Evolutionary conservation across 2,888 invertebrate genomes (phyloP).

Genomic region (Diplazon laetatorius): DNA sequence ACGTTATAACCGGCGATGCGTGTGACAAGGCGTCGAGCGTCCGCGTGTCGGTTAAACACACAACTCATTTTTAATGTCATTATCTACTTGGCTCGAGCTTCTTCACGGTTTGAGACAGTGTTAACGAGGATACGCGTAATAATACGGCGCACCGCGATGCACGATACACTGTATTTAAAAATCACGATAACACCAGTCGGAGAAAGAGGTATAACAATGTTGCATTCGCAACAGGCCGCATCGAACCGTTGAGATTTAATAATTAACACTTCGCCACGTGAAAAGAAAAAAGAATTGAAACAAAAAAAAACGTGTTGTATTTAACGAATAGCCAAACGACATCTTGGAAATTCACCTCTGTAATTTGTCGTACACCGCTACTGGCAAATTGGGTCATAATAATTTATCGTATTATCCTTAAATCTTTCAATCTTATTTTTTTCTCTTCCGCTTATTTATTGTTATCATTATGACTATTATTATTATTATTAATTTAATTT

Average conservation of each 20-base stretch:
- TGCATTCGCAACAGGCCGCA: slow-evolving; percentile 13
- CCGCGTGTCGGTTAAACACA: slow-evolving; percentile 22
- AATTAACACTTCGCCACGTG: slow-evolving; percentile 4
- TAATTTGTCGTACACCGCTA: neutral
- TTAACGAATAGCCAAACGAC: slow-evolving; percentile 7
- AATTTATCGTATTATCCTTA: too few relatives aligned
- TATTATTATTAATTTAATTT: too few relatives aligned
- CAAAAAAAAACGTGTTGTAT: too few relatives aligned
- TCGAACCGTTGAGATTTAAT: slow-evolving; percentile 16
- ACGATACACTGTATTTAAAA: slow-evolving; percentile 1
- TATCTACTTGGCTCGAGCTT: slow-evolving; percentile 20
- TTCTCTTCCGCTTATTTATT: neutral
- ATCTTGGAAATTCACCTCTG: neutral
- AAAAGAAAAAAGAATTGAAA: too few relatives aligned
- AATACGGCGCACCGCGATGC: neutral
- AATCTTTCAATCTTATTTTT: too few relatives aligned
- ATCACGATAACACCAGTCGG: slow-evolving; percentile 7
- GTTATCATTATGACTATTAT: neutral
- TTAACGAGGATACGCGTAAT: slow-evolving; percentile 20
- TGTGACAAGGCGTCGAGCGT: slow-evolving; percentile 59
- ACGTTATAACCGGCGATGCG: slow-evolving; percentile 53
- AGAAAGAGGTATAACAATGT: slow-evolving; percentile 17
- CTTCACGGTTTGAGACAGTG: slow-evolving; percentile 1
- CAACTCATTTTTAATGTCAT: slow-evolving; percentile 25
- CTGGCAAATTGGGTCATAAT: neutral